phyloP scores from a whole-genome alignment of 2,113 vertebrate genomes.

The Mesocricetus auratus region DNA sequence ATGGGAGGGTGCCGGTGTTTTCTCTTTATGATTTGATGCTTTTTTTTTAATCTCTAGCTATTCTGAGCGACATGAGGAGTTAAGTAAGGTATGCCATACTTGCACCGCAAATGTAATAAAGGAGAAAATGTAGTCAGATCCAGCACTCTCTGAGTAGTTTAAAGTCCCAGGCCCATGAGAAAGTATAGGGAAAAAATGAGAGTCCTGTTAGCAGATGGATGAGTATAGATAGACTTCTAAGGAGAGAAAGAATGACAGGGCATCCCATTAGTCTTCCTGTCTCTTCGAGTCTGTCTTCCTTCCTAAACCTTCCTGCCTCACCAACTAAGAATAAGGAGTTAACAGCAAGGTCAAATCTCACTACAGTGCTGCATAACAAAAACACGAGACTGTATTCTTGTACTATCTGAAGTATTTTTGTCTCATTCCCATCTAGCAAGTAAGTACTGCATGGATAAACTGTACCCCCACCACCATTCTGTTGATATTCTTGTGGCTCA shows the following conservation, averaged over 20 bases:
- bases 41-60: constrained; percentile 85
- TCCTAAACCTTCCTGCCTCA: not conserved
- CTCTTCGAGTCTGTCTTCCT: not conserved
- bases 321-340: not conserved
- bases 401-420: not conserved
- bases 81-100: constrained; percentile 88
- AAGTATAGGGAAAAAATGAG: constrained; percentile 72
- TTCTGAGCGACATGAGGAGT: constrained; percentile 87
- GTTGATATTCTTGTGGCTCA: not conserved
- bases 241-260: constrained; percentile 35
- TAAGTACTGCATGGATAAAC: not conserved
- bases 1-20: constrained; percentile 67
- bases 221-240: not conserved
- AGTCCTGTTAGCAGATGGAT: constrained; percentile 53
- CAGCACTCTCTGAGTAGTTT: constrained; percentile 83
- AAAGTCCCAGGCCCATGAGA: constrained; percentile 77
- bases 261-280: not conserved
- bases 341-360: not conserved
- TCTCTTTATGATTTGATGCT: constrained; percentile 83
- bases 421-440: not conserved
- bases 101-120: constrained; percentile 79
- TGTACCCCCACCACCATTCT: not conserved
- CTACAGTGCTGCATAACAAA: not conserved
- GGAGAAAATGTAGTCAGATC: constrained; percentile 79
- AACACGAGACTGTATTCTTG: not conserved